phyloP scores from a whole-genome alignment of 2,113 vertebrate genomes.

The Brachypodius melanocephalos region DNA sequence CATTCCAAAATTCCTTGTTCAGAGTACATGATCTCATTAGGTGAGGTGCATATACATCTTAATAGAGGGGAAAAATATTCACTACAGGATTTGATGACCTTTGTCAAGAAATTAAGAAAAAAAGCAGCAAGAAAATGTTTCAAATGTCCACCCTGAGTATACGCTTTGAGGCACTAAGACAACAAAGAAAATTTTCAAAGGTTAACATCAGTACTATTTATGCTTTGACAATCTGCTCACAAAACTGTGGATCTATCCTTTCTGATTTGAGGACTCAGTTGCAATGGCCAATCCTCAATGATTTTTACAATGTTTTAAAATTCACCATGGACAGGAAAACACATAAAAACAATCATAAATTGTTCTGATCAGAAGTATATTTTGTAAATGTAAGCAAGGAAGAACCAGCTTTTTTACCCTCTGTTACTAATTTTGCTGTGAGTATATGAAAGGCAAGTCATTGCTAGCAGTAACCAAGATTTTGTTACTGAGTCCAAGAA shows the following conservation, averaged over 20 bases:
- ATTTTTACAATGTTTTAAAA: neutral
- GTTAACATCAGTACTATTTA: neutral
- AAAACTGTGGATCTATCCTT: neutral
- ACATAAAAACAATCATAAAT: neutral
- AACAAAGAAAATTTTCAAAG: neutral
- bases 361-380: neutral
- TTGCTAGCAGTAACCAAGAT: neutral
- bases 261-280: neutral
- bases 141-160: neutral
- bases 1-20: neutral
- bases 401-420: neutral
- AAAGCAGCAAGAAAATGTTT: neutral
- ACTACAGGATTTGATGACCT: neutral
- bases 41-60: neutral
- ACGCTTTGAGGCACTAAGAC: neutral
- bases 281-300: neutral
- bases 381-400: neutral
- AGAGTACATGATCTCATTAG: neutral
- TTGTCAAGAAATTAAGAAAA: neutral
- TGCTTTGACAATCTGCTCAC: neutral
- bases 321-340: neutral
- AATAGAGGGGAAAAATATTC: neutral
- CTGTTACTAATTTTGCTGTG: neutral
- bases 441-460: neutral
- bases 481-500: neutral